A percentile compares a stretch with the other conserved stretches of the same genome.
These are phyloP conservation scores for Ooceraea biroi DNA, from an alignment of 1,140 invertebrate species.

Conservation along the genomic window DNA sequence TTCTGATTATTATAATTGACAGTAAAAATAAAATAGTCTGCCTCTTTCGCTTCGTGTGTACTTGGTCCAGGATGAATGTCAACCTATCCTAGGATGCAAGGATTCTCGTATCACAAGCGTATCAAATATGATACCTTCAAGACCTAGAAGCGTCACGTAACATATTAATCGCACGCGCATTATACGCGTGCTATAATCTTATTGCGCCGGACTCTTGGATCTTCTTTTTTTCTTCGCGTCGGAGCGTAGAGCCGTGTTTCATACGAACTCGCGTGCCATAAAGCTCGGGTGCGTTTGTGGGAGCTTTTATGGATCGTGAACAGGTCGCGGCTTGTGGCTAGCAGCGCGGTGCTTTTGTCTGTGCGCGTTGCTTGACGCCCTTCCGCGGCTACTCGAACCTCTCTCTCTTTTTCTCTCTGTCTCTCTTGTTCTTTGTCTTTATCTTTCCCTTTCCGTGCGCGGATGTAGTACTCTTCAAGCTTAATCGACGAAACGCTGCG, in stretches of 20 bases:
- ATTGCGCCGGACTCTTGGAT: conserved; percentile 6
- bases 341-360: conserved; percentile 14
- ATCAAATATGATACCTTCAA: too few species aligned
- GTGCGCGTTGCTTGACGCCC: neutral
- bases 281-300: conserved; percentile 37
- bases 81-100: too few species aligned
- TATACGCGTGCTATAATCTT: conserved; percentile 35
- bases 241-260: conserved; percentile 1
- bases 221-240: neutral
- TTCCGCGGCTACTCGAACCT: neutral
- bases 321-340: conserved; percentile 28
- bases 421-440: neutral
- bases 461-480: neutral
- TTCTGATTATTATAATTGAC: too few species aligned
- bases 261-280: conserved; percentile 32
- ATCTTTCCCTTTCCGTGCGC: neutral
- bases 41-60: too few species aligned
- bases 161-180: conserved; percentile 24
- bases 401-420: neutral
- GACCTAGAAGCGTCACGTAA: neutral
- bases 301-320: conserved; percentile 56
- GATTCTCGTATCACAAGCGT: too few species aligned
- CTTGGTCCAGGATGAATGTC: too few species aligned
- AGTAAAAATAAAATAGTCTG: too few species aligned
- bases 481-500: neutral